Evolutionary conservation across 1,140 invertebrate genomes (phyloP), one percentile per base, ranked within the genome.

Genomic region (Zaprionus taronus): DNA sequence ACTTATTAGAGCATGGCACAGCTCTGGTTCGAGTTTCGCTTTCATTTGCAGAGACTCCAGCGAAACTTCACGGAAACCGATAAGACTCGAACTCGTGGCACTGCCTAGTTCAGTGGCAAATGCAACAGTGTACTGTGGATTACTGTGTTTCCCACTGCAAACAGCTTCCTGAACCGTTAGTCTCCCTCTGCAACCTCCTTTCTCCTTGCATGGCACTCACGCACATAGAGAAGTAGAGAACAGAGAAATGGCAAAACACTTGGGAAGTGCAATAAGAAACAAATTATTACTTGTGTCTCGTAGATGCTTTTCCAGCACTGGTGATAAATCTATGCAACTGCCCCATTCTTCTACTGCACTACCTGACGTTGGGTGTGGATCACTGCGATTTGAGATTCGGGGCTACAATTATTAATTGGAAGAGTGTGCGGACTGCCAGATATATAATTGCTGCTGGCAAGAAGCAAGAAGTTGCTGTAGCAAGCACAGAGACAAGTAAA

Each of bases 291-390:
- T 75, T 79, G 63, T 72, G 38, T 51, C 49, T 65, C 11, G 49
- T 31, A 63, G 77, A 62, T 72, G 69, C 63, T 70, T 76, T 60
- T 78, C 65, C 71, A 79, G 79, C 76, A 71, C 72, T 75, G 67
- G 70, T 81, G 76, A 79, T 81, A 81, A 79, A 81, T 81, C 76
- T 79, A 75, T 58, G 72, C 76, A 74, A 81, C 53, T 74, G 64
- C 34, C 15, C 6, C 14, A 17, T 44, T 0, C 14, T 38, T 38
- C 14, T 38, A 7, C 41, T 17, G 41, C 20, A 49, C 47, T 22
- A 49, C 17, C 47, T 12, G 6, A 22, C 9, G 38, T 49, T 49
- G 47, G 17, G 20, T 24, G 20, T 51, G 22, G 20, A 51, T 7
- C n/a, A 47, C 41, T 47, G n/a, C 41, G 65, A 47, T 65, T 58